phyloP scores from a whole-genome alignment of 1,140 invertebrate species.

The Drosophila bipectinata region DNA sequence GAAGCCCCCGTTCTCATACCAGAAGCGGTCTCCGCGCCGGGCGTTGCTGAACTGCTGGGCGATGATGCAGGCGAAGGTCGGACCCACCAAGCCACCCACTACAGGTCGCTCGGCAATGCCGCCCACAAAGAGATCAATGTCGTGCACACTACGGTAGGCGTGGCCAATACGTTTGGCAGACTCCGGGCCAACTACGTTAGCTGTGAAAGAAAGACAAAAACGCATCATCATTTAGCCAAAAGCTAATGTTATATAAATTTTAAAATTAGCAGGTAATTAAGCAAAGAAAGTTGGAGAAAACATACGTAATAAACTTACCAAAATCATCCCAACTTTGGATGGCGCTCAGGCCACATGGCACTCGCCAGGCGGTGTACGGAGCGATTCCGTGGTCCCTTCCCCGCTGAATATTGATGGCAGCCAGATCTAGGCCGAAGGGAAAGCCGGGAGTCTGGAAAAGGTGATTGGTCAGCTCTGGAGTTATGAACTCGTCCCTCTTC shows the following conservation, averaged over 20 bases:
- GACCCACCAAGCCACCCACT: constrained; percentile 93
- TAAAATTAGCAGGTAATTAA: constrained; percentile 5
- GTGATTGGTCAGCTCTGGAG: constrained; percentile 93
- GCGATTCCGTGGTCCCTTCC: constrained; percentile 95
- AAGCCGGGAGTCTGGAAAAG: constrained; percentile 91
- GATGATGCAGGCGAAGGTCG: constrained; percentile 98
- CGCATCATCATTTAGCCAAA: not conserved
- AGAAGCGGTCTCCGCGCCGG: constrained; percentile 95
- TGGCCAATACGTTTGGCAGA: constrained; percentile 87
- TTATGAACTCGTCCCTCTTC: constrained; percentile 92
- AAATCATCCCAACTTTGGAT: constrained; percentile 91
- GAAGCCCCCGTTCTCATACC: constrained; percentile 92
- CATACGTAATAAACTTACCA: constrained; percentile 31
- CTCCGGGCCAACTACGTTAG: constrained; percentile 88
- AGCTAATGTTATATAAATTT: not conserved
- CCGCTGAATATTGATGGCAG: constrained; percentile 94
- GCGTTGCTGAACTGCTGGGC: constrained; percentile 95
- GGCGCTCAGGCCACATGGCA: constrained; percentile 90
- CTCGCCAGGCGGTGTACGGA: constrained; percentile 92
- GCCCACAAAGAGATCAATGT: constrained; percentile 96
- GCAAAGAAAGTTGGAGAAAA: constrained; percentile 8
- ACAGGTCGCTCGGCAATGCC: constrained; percentile 93
- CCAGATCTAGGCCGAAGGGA: constrained; percentile 94
- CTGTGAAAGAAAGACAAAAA: constrained; percentile 35
- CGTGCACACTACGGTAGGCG: constrained; percentile 90